Evolutionary conservation across 1,140 invertebrate genomes (phyloP).

Genomic region (Maconellicoccus hirsutus): DNA sequence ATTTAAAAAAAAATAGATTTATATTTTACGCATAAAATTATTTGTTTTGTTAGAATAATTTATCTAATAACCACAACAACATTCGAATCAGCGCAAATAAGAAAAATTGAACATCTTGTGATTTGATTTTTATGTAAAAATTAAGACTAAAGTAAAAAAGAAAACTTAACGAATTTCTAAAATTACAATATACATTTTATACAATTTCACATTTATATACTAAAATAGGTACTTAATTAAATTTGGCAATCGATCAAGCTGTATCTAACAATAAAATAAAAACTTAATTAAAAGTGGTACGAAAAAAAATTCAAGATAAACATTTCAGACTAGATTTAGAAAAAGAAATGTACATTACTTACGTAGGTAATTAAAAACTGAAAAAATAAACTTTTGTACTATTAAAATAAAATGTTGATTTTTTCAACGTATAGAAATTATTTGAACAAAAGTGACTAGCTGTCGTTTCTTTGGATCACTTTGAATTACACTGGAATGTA

Average conservation of each 20-base stretch:
- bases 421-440: background rate
- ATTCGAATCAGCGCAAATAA: too few species aligned
- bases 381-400: background rate
- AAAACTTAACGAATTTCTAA: slow-evolving; percentile 5
- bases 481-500: background rate
- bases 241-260: background rate
- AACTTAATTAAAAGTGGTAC: background rate
- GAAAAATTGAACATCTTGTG: background rate
- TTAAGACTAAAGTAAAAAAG: background rate
- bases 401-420: background rate
- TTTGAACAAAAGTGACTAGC: slow-evolving; percentile 1
- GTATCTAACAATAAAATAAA: slow-evolving; percentile 1
- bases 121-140: background rate
- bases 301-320: background rate
- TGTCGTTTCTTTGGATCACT: background rate
- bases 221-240: background rate
- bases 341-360: background rate
- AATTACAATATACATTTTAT: background rate
- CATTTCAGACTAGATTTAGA: background rate
- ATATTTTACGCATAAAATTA: too few species aligned
- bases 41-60: too few species aligned
- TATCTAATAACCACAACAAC: too few species aligned
- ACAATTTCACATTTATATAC: background rate
- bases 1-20: too few species aligned
- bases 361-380: background rate